Conservation (phyloP, 2,888 invertebrate species). For the Brachycybe producta region DNA sequence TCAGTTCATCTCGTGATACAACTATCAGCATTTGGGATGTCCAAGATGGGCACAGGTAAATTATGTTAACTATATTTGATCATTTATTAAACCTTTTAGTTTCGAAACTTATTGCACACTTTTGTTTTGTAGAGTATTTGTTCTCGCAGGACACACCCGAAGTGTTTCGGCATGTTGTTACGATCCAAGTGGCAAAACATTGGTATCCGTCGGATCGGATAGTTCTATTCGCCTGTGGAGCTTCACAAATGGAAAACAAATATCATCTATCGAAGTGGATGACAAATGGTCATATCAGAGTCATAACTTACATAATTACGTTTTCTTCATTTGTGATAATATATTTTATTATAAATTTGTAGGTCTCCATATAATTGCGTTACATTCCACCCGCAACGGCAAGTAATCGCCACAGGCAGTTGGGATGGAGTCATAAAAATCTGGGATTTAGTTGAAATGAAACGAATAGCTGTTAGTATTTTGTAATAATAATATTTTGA, state of each 20-base stretch:
- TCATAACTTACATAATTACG: neutral
- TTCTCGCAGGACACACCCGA: slow-evolving; percentile 19
- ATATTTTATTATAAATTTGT: neutral
- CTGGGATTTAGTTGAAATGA: slow-evolving; percentile 20
- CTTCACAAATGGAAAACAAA: slow-evolving; percentile 4
- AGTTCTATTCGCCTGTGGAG: slow-evolving; percentile 5
- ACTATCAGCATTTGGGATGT: slow-evolving; percentile 12
- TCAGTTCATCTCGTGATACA: slow-evolving; percentile 4
- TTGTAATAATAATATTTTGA: no score
- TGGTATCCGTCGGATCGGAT: slow-evolving; percentile 13
- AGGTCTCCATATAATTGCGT: slow-evolving; percentile 22
- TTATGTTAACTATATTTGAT: neutral
- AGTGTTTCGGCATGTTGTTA: slow-evolving; percentile 13
- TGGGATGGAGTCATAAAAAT: slow-evolving; percentile 22
- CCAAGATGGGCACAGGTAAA: neutral
- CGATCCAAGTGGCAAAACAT: neutral
- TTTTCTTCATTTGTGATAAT: neutral
- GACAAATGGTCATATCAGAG: slow-evolving; percentile 10
- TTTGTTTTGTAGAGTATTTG: slow-evolving; percentile 14
- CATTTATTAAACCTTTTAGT: neutral
- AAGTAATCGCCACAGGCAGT: slow-evolving; percentile 20
- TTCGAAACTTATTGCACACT: neutral
- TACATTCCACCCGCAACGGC: slow-evolving; percentile 20
- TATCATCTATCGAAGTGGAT: neutral
- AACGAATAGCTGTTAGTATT: slow-evolving; percentile 19